phyloP scores from a whole-genome alignment of 2,888 invertebrate species.

The Philereme transversata region DNA sequence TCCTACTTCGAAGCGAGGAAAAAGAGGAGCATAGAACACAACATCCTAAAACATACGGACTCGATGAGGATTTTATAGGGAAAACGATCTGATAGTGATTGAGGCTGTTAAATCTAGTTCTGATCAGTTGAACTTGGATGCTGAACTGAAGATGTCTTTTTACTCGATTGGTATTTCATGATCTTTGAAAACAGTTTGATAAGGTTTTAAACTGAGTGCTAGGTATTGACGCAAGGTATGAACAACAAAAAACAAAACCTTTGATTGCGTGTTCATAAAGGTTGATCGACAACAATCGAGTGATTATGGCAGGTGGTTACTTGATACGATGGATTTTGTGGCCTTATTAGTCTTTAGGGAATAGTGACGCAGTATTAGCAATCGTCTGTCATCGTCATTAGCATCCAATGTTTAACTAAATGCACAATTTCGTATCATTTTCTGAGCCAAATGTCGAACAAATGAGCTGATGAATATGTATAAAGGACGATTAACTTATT shows the following conservation, averaged over 20 bases:
- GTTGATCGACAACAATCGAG: constrained; percentile 13
- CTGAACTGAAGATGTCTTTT: neutral
- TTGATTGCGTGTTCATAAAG: neutral
- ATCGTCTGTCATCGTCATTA: constrained; percentile 4
- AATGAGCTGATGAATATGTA: neutral
- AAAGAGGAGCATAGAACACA: constrained; percentile 62
- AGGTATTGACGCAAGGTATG: neutral
- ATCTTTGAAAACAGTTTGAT: constrained; percentile 12
- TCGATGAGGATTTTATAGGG: constrained; percentile 76
- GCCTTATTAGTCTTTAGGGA: constrained; percentile 17
- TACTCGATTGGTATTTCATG: constrained; percentile 6
- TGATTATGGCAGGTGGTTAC: neutral
- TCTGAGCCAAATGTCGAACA: neutral
- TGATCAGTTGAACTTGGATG: constrained; percentile 12
- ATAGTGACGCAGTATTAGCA: constrained; percentile 5
- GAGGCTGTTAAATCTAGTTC: constrained; percentile 66
- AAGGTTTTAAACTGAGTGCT: constrained; percentile 1
- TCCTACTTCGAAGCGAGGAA: constrained; percentile 61
- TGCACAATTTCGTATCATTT: constrained; percentile 22
- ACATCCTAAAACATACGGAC: constrained; percentile 74
- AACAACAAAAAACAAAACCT: neutral
- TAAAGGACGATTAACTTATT: neutral
- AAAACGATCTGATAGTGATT: constrained; percentile 47
- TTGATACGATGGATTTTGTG: constrained; percentile 1
- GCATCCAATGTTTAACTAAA: constrained; percentile 19